Percentiles rank a stretch among this genome's conserved stretches.
Evolutionary conservation across 2,888 invertebrate genomes (phyloP).

Genomic region (Corythucha ciliata): DNA sequence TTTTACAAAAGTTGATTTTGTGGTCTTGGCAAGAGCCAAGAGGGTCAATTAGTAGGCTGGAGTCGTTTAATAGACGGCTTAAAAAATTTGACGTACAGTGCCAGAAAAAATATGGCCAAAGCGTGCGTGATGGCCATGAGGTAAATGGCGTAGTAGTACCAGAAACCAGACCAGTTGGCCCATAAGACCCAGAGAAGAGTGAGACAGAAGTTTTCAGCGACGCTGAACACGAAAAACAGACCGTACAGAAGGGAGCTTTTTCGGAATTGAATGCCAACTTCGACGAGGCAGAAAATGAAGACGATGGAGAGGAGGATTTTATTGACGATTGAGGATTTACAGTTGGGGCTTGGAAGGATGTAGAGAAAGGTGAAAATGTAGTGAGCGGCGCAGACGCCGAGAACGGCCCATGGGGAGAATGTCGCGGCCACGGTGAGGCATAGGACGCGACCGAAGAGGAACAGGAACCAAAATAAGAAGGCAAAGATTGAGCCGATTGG

Average conservation of each 20-base stretch:
- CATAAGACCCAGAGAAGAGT: slow-evolving; percentile 58
- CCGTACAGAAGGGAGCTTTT: slow-evolving; percentile 60
- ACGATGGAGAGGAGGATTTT: slow-evolving; percentile 57
- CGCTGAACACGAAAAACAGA: slow-evolving; percentile 56
- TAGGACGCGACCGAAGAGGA: slow-evolving; percentile 60
- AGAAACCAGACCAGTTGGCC: slow-evolving; percentile 54
- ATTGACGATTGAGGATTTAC: slow-evolving; percentile 33
- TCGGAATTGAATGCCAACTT: slow-evolving; percentile 68
- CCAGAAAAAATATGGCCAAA: slow-evolving; percentile 51
- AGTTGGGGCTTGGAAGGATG: slow-evolving; percentile 54
- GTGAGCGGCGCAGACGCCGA: slow-evolving; percentile 51
- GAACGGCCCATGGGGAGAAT: slow-evolving; percentile 48
- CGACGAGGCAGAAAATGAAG: slow-evolving; percentile 65
- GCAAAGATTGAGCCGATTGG: slow-evolving; percentile 57
- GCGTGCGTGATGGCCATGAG: slow-evolving; percentile 51
- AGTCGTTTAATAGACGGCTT: slow-evolving; percentile 45
- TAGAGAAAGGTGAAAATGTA: slow-evolving; percentile 56
- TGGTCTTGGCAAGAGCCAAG: too few species aligned
- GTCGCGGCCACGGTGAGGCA: slow-evolving; percentile 59
- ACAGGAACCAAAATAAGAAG: slow-evolving; percentile 68
- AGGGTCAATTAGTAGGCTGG: slow-evolving; percentile 20
- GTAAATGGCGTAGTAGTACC: slow-evolving; percentile 57
- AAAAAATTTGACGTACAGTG: slow-evolving; percentile 54
- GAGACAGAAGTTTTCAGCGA: slow-evolving; percentile 57
- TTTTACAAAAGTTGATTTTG: too few species aligned